A percentile compares a stretch with the other conserved stretches of the same genome.
Evolutionary conservation across 2,113 vertebrate genomes (phyloP).

Genomic region (Anguilla rostrata): DNA sequence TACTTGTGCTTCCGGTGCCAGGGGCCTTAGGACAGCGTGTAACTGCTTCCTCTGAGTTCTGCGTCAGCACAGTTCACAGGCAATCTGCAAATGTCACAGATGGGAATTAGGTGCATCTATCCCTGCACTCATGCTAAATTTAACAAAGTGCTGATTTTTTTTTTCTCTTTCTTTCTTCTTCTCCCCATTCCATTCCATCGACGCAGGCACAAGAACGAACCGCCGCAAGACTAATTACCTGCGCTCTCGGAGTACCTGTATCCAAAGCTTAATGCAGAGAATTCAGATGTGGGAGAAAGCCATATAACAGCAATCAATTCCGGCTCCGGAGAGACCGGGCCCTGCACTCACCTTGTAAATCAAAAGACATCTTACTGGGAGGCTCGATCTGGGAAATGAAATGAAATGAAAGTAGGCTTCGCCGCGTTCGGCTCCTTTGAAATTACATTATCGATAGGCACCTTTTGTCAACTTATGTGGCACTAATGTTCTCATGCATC

Average conservation of each 20-base stretch:
- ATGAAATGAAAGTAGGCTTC: neutral
- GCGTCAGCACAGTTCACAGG: slow-evolving; percentile 12
- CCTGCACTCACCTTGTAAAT: slow-evolving; percentile 52
- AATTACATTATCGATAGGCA: neutral
- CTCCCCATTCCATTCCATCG: neutral
- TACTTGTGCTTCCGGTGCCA: slow-evolving; percentile 14
- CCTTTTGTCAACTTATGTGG: neutral
- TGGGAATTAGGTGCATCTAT: neutral
- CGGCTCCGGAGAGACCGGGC: slow-evolving; percentile 28
- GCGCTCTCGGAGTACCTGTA: slow-evolving; percentile 50
- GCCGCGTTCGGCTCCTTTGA: neutral
- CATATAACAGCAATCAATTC: slow-evolving; percentile 61
- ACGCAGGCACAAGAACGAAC: slow-evolving; percentile 26
- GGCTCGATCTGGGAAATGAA: slow-evolving; percentile 19
- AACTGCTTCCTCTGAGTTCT: slow-evolving; percentile 7
- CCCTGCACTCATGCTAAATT: slow-evolving; percentile 4
- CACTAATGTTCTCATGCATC: neutral
- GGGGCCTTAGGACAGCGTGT: slow-evolving; percentile 11
- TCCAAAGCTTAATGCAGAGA: slow-evolving; percentile 53
- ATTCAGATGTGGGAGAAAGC: slow-evolving; percentile 57
- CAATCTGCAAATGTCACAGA: slow-evolving; percentile 29
- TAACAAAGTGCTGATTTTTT: slow-evolving; percentile 11
- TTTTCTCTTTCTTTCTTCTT: too few relatives aligned
- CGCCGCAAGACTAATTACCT: slow-evolving; percentile 61
- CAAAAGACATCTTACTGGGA: slow-evolving; percentile 44